Evolutionary conservation across 2,797 vertebrate species (phyloP).

Genomic region (Galago senegalensis): DNA sequence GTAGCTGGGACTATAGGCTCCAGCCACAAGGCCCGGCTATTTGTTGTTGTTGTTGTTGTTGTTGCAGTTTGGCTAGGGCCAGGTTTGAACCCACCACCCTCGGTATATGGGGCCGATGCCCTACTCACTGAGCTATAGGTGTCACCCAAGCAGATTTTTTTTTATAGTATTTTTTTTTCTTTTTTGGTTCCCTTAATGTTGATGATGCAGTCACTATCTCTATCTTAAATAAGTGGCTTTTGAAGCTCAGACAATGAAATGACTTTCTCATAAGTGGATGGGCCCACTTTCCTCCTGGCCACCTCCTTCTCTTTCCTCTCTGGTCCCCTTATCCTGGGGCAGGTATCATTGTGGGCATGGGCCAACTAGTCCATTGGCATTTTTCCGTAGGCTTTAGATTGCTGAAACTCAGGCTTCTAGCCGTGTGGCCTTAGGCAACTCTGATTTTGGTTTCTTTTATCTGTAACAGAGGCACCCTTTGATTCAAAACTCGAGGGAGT

Average conservation of each 20-base stretch:
- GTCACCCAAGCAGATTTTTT: not conserved
- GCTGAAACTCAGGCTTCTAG: accelerated
- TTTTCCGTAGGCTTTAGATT: not conserved
- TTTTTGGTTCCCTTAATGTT: not conserved
- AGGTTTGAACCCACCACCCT: too few relatives aligned
- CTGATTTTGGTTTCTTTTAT: not conserved
- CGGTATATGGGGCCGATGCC: too few relatives aligned
- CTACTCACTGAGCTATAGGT: too few relatives aligned
- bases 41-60: too few relatives aligned
- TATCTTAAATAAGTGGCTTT: accelerated
- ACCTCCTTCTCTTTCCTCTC: not conserved
- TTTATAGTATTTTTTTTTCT: not conserved
- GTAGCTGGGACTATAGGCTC: too few relatives aligned
- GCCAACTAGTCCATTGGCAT: accelerated
- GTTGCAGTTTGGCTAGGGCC: too few relatives aligned
- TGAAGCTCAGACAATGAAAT: not conserved
- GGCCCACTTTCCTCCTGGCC: accelerated
- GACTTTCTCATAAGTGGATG: accelerated
- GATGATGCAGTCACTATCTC: too few relatives aligned
- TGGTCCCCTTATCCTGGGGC: accelerated
- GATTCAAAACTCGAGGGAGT: not conserved
- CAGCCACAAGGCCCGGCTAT: too few relatives aligned
- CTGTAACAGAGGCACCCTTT: not conserved
- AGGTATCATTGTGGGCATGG: not conserved
- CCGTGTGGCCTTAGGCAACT: too few relatives aligned